Percentiles rank a stretch among this genome's conserved stretches.
phyloP scores from a whole-genome alignment of 2,888 invertebrate genomes.

The Leptogaster cylindrica region DNA sequence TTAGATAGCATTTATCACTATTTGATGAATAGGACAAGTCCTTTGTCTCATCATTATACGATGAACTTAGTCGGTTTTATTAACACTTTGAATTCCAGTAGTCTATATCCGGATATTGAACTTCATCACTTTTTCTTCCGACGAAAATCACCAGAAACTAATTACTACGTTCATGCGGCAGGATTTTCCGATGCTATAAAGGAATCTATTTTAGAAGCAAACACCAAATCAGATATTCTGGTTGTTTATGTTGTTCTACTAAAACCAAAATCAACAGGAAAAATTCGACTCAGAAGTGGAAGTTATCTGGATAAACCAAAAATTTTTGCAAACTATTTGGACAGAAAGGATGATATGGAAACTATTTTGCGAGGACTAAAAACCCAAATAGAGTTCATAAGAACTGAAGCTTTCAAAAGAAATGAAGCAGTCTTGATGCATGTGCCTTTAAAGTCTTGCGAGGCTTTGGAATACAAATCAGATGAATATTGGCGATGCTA shows the following conservation, averaged over 20 bases:
- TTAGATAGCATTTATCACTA: slow-evolving; percentile 57
- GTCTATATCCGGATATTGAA: slow-evolving; percentile 62
- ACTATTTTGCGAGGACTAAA: slow-evolving; percentile 64
- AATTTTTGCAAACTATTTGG: slow-evolving; percentile 72
- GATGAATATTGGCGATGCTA: slow-evolving; percentile 68
- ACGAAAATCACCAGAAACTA: slow-evolving; percentile 54
- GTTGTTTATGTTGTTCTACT: slow-evolving; percentile 53
- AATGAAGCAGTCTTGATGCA: slow-evolving; percentile 37
- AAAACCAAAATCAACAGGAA: slow-evolving; percentile 64
- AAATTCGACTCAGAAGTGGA: slow-evolving; percentile 63
- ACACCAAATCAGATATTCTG: slow-evolving; percentile 54
- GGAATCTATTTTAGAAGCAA: slow-evolving; percentile 57
- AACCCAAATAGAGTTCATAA: slow-evolving; percentile 54
- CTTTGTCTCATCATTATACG: slow-evolving; percentile 53
- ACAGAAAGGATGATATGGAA: slow-evolving; percentile 66
- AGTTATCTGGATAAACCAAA: slow-evolving; percentile 68
- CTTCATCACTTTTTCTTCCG: slow-evolving; percentile 60
- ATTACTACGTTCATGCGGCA: slow-evolving; percentile 56
- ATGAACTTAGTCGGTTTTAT: slow-evolving; percentile 64
- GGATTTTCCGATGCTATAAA: slow-evolving; percentile 56
- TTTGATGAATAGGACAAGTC: slow-evolving; percentile 52
- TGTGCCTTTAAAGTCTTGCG: slow-evolving; percentile 45
- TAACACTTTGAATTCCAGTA: slow-evolving; percentile 60
- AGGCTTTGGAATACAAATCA: slow-evolving; percentile 49
- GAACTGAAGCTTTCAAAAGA: slow-evolving; percentile 43